A percentile compares a stretch with the other conserved stretches of the same genome.
Conservation (phyloP, 1,140 invertebrate genomes). For the Acromyrmex heyeri region DNA sequence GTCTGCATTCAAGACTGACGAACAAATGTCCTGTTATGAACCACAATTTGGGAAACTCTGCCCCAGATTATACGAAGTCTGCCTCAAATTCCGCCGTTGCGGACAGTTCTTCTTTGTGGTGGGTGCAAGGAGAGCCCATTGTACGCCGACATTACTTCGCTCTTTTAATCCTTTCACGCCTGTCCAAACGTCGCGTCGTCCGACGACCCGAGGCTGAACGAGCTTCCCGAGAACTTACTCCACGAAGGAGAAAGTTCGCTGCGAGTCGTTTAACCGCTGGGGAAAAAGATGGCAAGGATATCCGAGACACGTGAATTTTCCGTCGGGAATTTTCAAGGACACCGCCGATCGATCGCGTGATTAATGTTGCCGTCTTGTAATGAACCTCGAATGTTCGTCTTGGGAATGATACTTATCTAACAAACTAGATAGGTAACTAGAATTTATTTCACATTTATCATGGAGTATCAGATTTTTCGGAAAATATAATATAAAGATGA, state of each 20-base stretch:
- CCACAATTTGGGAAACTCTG: constrained; percentile 26
- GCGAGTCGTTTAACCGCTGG: constrained; percentile 41
- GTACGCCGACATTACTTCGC: constrained; percentile 65
- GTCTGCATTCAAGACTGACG: neutral
- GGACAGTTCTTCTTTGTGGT: constrained; percentile 43
- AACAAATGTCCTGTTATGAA: neutral
- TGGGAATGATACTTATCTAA: neutral
- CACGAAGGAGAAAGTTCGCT: constrained; percentile 30
- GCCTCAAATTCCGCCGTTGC: neutral
- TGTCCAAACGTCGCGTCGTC: constrained; percentile 41
- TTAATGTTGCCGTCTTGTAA: constrained; percentile 9
- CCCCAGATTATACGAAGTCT: constrained; percentile 27
- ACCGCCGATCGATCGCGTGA: constrained; percentile 3
- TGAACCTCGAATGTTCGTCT: constrained; percentile 3
- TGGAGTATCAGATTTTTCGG: neutral
- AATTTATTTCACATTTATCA: neutral
- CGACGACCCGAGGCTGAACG: constrained; percentile 12
- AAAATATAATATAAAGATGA: neutral
- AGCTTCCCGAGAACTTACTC: constrained; percentile 43
- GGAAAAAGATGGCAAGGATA: constrained; percentile 17
- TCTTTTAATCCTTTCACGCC: constrained; percentile 67
- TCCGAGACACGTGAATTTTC: constrained; percentile 23
- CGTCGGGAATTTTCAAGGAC: constrained; percentile 34
- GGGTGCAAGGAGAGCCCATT: constrained; percentile 59
- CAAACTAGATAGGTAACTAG: neutral